A percentile compares a stretch with the other conserved stretches of the same genome.
phyloP scores from a whole-genome alignment of 2,113 vertebrate genomes.

The Mastomys coucha region DNA sequence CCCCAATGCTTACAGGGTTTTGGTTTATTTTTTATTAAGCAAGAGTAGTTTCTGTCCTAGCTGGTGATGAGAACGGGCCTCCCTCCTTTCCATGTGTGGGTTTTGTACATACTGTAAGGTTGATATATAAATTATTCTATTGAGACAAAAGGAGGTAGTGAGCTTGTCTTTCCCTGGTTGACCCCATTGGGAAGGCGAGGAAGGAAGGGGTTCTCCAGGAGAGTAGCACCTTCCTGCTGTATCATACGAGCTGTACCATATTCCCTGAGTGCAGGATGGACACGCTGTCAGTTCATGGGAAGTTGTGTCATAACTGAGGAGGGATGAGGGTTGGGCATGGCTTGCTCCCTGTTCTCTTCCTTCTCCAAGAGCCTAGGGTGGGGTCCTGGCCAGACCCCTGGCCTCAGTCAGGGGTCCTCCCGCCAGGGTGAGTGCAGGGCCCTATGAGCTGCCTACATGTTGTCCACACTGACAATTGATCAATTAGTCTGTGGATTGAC shows the following conservation, averaged over 20 bases:
- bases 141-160: conserved; percentile 74
- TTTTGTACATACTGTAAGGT: conserved; percentile 93
- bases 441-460: background rate
- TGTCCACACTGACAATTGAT: conserved; percentile 34
- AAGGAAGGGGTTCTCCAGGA: conserved; percentile 4
- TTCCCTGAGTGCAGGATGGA: background rate
- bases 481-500: conserved; percentile 21
- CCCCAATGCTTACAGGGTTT: conserved; percentile 94
- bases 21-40: conserved; percentile 89
- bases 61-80: background rate
- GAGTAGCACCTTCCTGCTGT: conserved; percentile 47
- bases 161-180: conserved; percentile 26
- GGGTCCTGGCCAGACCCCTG: background rate
- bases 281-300: background rate
- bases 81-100: conserved; percentile 41
- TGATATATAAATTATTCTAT: conserved; percentile 91
- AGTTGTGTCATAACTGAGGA: background rate
- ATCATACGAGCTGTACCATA: conserved; percentile 68
- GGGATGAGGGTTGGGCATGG: background rate
- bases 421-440: background rate
- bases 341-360: background rate
- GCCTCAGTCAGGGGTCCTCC: background rate
- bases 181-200: background rate
- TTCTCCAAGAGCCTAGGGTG: background rate
- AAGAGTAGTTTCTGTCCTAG: conserved; percentile 58